phyloP scores from a whole-genome alignment of 2,888 invertebrate genomes.

The Linyphia triangularis region DNA sequence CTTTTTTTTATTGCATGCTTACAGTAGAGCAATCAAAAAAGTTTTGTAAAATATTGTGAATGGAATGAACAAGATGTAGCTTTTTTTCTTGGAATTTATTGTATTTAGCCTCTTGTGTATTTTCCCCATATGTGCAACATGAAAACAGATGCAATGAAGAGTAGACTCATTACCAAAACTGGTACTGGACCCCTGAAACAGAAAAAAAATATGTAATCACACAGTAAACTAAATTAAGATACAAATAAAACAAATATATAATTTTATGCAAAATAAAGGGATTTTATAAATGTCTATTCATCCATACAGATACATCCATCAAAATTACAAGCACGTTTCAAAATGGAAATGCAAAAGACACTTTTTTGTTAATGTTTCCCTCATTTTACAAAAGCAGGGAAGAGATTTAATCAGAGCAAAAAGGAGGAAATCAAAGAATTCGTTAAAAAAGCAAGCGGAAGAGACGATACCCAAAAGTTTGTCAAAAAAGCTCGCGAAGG shows the following conservation, averaged over 20 bases:
- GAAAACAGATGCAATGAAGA: slow-evolving; percentile 99
- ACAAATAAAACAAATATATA: not conserved
- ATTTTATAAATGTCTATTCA: too few relatives aligned
- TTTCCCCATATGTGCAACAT: slow-evolving; percentile 99
- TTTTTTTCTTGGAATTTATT: not conserved
- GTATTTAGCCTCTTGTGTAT: slow-evolving; percentile 77
- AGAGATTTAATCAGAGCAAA: too few relatives aligned
- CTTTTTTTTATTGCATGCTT: slow-evolving; percentile 27
- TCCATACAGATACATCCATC: too few relatives aligned
- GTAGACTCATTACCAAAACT: slow-evolving; percentile 98
- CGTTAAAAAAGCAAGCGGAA: too few relatives aligned
- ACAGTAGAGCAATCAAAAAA: slow-evolving; percentile 14
- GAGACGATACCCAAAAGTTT: too few relatives aligned
- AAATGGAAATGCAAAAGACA: too few relatives aligned
- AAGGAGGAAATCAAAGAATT: too few relatives aligned
- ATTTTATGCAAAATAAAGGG: not conserved
- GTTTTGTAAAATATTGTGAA: slow-evolving; percentile 22
- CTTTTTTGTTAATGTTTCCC: too few relatives aligned
- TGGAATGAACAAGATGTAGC: slow-evolving; percentile 38
- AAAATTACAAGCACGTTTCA: too few relatives aligned
- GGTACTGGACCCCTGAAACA: slow-evolving; percentile 96
- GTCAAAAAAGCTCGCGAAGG: too few relatives aligned
- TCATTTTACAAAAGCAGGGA: too few relatives aligned
- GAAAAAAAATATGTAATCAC: not conserved
- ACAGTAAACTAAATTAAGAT: not conserved